phyloP scores from a whole-genome alignment of 2,113 vertebrate species.

The Asarcornis scutulata region DNA sequence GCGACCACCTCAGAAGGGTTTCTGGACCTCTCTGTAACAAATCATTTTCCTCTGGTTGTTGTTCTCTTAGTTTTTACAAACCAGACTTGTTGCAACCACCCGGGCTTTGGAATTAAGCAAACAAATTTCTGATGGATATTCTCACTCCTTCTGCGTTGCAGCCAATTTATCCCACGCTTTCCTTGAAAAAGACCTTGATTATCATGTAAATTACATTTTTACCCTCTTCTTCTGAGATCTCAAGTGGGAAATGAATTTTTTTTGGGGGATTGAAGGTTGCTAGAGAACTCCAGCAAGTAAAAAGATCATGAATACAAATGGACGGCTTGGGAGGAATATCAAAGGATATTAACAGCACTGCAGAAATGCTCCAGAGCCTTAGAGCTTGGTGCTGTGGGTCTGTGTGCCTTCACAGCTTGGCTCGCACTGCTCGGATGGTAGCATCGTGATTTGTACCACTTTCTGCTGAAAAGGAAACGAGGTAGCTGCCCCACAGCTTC shows the following conservation, averaged over 20 bases:
- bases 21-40: accelerated
- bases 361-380: neutral
- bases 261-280: neutral
- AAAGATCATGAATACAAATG: neutral
- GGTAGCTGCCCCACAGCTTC: neutral
- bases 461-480: neutral
- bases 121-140: neutral
- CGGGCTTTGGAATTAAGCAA: neutral
- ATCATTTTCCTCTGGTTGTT: neutral
- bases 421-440: neutral
- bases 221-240: neutral
- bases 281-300: neutral
- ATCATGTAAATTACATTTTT: neutral
- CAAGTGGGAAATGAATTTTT: neutral
- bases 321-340: neutral
- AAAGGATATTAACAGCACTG: neutral
- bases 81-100: neutral
- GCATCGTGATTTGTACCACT: neutral
- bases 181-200: neutral
- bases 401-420: neutral
- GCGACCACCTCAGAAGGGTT: neutral
- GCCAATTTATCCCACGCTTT: neutral
- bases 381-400: neutral
- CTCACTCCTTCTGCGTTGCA: neutral
- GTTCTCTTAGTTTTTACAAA: neutral